phyloP scores from a whole-genome alignment of 1,140 invertebrate species.

The Drosophila bifasciata region DNA sequence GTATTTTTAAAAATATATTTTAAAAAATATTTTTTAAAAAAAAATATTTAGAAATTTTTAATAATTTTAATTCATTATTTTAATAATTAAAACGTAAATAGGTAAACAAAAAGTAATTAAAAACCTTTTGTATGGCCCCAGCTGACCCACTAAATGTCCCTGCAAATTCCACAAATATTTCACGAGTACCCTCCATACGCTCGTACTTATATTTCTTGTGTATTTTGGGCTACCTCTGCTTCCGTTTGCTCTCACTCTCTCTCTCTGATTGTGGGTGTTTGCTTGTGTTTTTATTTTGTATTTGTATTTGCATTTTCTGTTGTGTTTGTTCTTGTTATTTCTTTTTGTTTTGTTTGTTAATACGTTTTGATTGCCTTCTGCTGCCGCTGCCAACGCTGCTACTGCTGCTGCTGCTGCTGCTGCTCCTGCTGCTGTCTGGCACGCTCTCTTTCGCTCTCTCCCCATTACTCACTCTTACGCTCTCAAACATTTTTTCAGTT shows the following conservation, averaged over 20 bases:
- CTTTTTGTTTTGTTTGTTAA: constrained; percentile 69
- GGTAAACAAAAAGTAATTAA: too few species aligned
- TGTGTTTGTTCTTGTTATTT: constrained; percentile 38
- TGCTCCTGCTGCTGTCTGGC: constrained; percentile 32
- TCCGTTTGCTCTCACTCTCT: neutral
- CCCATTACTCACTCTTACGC: neutral
- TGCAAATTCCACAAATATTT: constrained; percentile 17
- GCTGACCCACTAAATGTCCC: too few species aligned
- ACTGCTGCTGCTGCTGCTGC: constrained; percentile 28
- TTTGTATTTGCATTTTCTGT: constrained; percentile 30
- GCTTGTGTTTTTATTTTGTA: constrained; percentile 29
- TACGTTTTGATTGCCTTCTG: constrained; percentile 54
- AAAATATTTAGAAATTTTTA: too few species aligned
- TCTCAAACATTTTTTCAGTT: too few species aligned
- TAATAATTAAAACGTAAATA: too few species aligned
- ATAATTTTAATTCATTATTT: too few species aligned
- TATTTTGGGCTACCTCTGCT: constrained; percentile 5
- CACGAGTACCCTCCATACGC: neutral
- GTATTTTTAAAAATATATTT: too few species aligned
- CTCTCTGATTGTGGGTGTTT: constrained; percentile 7
- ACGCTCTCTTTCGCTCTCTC: neutral
- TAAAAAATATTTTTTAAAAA: too few species aligned
- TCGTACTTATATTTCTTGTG: neutral
- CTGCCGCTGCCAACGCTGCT: neutral
- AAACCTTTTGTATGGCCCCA: too few species aligned